phyloP scores from a whole-genome alignment of 2,797 vertebrate species.

The Monodelphis domestica region DNA sequence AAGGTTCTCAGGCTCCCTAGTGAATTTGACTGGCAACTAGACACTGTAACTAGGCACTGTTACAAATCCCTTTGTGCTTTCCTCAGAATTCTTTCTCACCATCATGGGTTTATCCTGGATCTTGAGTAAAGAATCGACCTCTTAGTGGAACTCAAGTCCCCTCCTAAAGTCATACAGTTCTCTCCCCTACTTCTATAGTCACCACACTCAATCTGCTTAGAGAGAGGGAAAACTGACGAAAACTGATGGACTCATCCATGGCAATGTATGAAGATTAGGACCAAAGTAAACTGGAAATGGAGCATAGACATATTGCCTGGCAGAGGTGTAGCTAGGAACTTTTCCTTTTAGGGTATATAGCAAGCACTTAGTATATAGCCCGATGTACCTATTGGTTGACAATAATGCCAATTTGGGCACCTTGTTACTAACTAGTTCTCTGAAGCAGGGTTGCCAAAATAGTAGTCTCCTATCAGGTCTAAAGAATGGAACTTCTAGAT shows the following conservation, averaged over 20 bases:
- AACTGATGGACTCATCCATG: not conserved
- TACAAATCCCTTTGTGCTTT: not conserved
- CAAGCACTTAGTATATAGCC: not conserved
- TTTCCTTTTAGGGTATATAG: not conserved
- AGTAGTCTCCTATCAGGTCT: not conserved
- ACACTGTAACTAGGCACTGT: not conserved
- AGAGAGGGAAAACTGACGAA: not conserved
- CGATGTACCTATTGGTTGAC: not conserved
- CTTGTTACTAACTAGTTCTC: not conserved
- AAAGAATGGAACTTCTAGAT: not conserved
- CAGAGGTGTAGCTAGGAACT: not conserved
- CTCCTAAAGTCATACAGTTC: not conserved
- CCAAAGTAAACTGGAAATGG: not conserved
- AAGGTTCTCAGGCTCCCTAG: not conserved
- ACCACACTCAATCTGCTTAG: not conserved
- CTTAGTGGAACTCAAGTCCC: not conserved
- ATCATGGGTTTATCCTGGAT: not conserved
- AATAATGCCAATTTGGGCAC: not conserved
- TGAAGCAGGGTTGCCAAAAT: not conserved
- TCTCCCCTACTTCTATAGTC: not conserved
- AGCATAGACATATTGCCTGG: not conserved
- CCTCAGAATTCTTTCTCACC: not conserved
- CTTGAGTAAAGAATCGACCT: not conserved
- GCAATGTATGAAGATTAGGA: not conserved
- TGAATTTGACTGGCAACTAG: not conserved